A percentile compares a stretch with the other conserved stretches of the same genome.
phyloP scores from a whole-genome alignment of 2,797 vertebrate species.

The Poecilia picta region DNA sequence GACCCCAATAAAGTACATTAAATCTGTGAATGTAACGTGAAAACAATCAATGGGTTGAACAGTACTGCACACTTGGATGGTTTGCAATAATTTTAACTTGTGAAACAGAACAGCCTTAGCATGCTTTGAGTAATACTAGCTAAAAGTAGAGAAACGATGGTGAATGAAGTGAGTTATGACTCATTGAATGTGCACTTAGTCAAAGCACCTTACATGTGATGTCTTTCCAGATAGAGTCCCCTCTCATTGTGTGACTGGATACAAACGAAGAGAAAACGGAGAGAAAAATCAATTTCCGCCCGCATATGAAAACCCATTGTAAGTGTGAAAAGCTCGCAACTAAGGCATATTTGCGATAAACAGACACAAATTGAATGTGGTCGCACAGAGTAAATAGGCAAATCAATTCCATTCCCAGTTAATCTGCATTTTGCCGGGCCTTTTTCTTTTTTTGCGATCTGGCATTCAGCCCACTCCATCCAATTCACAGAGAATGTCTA shows the following conservation, averaged over 20 bases:
- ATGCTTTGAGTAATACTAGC: neutral
- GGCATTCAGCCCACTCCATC: conserved; percentile 68
- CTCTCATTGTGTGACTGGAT: conserved; percentile 22
- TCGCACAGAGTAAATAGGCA: conserved; percentile 62
- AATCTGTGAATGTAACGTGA: neutral
- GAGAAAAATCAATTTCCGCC: conserved; percentile 54
- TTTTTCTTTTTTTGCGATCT: conserved; percentile 51
- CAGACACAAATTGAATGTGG: conserved; percentile 56
- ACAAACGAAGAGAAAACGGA: conserved; percentile 43
- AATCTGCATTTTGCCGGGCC: conserved; percentile 68
- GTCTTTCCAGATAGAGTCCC: conserved; percentile 29
- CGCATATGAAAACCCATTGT: conserved; percentile 40
- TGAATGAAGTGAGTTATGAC: conserved; percentile 14
- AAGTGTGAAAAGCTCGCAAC: conserved; percentile 46
- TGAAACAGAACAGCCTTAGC: neutral
- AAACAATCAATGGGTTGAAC: neutral
- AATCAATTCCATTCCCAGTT: conserved; percentile 63
- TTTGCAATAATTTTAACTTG: neutral
- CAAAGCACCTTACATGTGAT: conserved; percentile 20
- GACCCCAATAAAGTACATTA: neutral
- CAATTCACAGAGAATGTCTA: conserved; percentile 71
- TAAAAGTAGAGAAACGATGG: neutral
- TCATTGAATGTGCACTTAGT: conserved; percentile 1
- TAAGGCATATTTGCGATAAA: conserved; percentile 57
- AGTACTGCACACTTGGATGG: neutral